Evolutionary conservation across 2,113 vertebrate species (phyloP).

Genomic region (Lota lota): DNA sequence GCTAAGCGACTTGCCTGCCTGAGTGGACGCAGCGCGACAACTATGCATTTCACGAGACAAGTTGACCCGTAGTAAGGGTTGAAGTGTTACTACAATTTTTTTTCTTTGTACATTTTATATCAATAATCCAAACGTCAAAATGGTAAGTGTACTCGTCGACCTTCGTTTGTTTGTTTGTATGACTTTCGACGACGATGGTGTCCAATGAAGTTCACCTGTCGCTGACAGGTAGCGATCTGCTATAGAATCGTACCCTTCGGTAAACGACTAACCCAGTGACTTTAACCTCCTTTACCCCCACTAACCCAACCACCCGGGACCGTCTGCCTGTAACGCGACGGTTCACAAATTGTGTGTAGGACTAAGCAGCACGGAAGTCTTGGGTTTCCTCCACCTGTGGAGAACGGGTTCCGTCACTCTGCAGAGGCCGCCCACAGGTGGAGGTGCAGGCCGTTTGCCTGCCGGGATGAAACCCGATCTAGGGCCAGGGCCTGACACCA

Average conservation of each 20-base stretch:
- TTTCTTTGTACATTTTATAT: neutral
- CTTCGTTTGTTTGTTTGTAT: neutral
- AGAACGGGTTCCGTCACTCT: conserved; percentile 65
- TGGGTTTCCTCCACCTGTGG: conserved; percentile 12
- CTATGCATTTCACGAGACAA: conserved; percentile 41
- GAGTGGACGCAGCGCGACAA: too few species aligned
- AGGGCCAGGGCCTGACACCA: neutral
- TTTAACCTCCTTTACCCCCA: neutral
- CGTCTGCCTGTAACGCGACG: too few species aligned
- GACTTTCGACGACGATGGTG: neutral
- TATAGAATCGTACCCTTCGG: neutral
- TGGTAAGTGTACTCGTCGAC: conserved; percentile 51
- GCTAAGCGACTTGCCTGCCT: too few species aligned
- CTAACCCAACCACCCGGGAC: neutral
- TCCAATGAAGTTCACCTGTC: conserved; percentile 63
- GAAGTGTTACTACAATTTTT: conserved; percentile 6
- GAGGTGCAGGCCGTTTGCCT: conserved; percentile 37
- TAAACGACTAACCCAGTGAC: neutral
- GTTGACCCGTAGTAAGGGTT: conserved; percentile 47
- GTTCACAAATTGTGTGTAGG: too few species aligned
- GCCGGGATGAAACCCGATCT: neutral
- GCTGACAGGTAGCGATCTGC: conserved; percentile 28
- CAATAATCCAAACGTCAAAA: conserved; percentile 24
- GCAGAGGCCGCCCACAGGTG: conserved; percentile 15
- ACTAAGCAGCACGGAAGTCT: too few species aligned